phyloP scores from a whole-genome alignment of 2,113 vertebrate genomes.

The Tamias sibiricus region DNA sequence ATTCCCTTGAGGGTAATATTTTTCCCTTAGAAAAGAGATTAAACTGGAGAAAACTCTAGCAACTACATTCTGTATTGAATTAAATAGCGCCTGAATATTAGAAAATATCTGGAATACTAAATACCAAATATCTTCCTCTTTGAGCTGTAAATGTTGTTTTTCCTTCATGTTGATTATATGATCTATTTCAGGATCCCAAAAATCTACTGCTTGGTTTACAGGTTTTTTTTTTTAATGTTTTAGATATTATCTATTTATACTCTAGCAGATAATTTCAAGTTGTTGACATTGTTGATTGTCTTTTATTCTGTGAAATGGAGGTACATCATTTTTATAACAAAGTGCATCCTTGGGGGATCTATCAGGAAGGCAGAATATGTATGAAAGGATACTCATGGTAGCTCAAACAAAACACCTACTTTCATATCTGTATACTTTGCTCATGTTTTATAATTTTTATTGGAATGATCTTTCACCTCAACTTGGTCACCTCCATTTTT shows the following conservation, averaged over 20 bases:
- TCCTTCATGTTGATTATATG: neutral
- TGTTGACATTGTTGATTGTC: neutral
- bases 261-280: neutral
- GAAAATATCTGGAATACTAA: neutral
- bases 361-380: neutral
- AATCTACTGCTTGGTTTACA: neutral
- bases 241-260: neutral
- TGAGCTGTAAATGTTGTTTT: neutral
- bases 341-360: neutral
- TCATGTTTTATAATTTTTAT: neutral
- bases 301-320: neutral
- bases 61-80: neutral
- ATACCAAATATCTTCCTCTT: neutral
- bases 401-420: neutral
- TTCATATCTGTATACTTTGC: neutral
- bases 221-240: constrained; percentile 29
- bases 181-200: neutral
- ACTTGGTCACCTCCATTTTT: neutral
- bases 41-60: neutral
- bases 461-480: neutral
- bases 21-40: neutral
- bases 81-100: neutral
- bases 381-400: neutral
- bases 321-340: neutral
- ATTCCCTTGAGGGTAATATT: neutral